Conservation (phyloP, 2,888 invertebrate species). For the Tenthredo scrophulariae region DNA sequence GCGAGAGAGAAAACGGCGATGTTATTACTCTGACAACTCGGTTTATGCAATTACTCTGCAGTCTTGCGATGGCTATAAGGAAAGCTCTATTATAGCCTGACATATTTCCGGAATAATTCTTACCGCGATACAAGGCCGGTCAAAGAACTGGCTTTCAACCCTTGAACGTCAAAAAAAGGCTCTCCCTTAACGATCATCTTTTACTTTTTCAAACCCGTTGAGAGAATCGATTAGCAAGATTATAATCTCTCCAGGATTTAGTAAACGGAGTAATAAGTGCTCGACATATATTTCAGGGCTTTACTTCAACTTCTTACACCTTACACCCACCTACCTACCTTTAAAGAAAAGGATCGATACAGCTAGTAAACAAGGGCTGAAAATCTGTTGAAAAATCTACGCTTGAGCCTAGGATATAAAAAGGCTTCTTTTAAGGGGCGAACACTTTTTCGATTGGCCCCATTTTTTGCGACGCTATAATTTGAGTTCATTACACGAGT, state of each 20-base stretch:
- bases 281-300: background rate
- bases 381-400: background rate
- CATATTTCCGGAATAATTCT: conserved; percentile 39
- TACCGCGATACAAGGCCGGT: background rate
- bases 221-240: background rate
- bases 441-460: background rate
- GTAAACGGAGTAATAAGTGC: background rate
- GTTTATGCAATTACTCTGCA: conserved; percentile 49
- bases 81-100: conserved; percentile 33
- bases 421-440: background rate
- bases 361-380: background rate
- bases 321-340: background rate
- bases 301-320: background rate
- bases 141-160: background rate
- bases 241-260: background rate
- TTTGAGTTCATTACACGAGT: background rate
- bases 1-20: conserved; percentile 38
- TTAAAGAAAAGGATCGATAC: background rate
- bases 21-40: conserved; percentile 52
- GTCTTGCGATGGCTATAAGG: conserved; percentile 12
- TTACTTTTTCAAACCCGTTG: background rate
- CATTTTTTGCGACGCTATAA: background rate
- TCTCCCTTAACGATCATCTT: background rate
- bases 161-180: background rate
- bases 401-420: background rate